Base-by-base conservation (phyloP, 2,113 vertebrate species). In the Lophura nycthemera region DNA sequence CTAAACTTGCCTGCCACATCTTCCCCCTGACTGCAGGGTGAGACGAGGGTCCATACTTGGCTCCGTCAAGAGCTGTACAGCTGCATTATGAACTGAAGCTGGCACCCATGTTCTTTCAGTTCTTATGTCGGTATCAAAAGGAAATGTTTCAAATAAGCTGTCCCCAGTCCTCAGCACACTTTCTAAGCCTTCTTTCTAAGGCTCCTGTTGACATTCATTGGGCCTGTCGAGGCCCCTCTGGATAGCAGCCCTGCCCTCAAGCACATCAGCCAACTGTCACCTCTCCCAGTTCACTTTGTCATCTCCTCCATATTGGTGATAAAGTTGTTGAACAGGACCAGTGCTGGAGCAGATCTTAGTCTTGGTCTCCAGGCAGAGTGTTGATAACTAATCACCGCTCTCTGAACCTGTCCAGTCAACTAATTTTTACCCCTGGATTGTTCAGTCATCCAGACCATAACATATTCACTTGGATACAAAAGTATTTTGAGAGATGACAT, bases 191-290 rank as follows among this genome's bases (percentile, higher is more conserved):
- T 43, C 42, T 43, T 43, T 43, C 42, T 43, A 6, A 43, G n/a
- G 50, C 32, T 25, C 24, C 22, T 71, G 69, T 72, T 38, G 19
- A 30, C 27, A 54, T 72, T 63, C 18, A 43, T 25, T 10, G 38
- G 13, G 54, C 34, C 18, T 50, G 13, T n/a, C 0, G 0, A 38
- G 32, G 18, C 43, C 73, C 10, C 15, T 15, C 27, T 50, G 22
- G 13, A 14, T 22, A 36, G 45, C 30, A 72, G 15, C 32, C 8
- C 3, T 45, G 22, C 13, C 14, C 4, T 57, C 15, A 50, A 8
- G 22, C 48, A 50, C 50, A 29, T 59, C 42, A 59, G 29, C 10
- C 0, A 1, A 3, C 61, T 27, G 12, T 71, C 0, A 0, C 42
- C 21, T 8, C 42, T 7, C 17, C 14, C 32, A 4, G 30, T 12